These are phyloP conservation scores for Monochamus saltuarius DNA, from an alignment of 1,140 invertebrate species.

Conservation along the genomic window DNA sequence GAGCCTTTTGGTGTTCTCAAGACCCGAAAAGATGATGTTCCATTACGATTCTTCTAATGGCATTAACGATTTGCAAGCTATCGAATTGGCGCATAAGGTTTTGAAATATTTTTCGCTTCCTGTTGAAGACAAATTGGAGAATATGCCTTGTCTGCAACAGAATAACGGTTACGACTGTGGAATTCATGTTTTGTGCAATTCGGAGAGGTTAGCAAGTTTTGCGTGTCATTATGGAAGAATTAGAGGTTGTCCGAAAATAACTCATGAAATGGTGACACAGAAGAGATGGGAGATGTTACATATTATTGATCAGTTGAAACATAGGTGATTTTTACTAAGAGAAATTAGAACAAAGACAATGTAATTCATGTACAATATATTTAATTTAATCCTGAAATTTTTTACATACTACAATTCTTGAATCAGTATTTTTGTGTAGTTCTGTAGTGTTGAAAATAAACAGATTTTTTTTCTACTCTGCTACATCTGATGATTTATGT, in stretches of 20 bases:
- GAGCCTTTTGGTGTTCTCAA: conserved; percentile 73
- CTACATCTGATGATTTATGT: too few species aligned
- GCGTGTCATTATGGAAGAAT: conserved; percentile 54
- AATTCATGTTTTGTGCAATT: conserved; percentile 61
- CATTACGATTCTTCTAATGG: conserved; percentile 77
- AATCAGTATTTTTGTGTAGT: too few species aligned
- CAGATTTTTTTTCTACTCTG: too few species aligned
- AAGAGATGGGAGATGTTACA: conserved; percentile 49
- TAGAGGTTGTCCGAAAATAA: conserved; percentile 54
- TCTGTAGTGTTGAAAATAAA: too few species aligned
- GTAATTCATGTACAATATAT: too few species aligned
- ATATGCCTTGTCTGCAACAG: conserved; percentile 69
- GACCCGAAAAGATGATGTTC: conserved; percentile 67
- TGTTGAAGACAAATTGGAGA: conserved; percentile 54
- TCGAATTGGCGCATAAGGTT: conserved; percentile 59
- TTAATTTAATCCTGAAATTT: too few species aligned
- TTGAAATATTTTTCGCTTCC: conserved; percentile 56
- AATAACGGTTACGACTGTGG: conserved; percentile 41
- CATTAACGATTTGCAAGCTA: conserved; percentile 59
- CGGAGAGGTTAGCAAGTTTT: conserved; percentile 63
- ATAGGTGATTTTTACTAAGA: conserved; percentile 1
- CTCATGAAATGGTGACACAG: conserved; percentile 32
- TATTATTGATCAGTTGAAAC: conserved; percentile 44
- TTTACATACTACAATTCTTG: too few species aligned
- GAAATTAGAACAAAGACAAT: background rate